Conservation (phyloP, 2,888 invertebrate species). For the Pyrgus malvae region DNA sequence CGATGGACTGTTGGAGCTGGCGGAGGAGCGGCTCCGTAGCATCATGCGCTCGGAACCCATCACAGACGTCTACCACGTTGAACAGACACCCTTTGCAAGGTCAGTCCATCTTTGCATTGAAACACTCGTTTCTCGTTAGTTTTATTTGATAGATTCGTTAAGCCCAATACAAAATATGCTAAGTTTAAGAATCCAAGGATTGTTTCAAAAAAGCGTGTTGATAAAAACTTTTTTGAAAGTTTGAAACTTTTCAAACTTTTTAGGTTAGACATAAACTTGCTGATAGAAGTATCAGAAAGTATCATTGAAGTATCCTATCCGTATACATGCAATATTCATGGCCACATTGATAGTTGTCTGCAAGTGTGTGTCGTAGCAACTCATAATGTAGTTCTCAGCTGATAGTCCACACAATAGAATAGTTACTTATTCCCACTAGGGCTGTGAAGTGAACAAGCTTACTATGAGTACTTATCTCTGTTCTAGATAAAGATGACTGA, state of each 20-base stretch:
- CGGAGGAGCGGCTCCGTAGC: conserved; percentile 84
- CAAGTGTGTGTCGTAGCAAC: conserved; percentile 23
- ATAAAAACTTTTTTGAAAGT: no score
- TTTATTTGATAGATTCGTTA: no score
- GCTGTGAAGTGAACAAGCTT: conserved; percentile 31
- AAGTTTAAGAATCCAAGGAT: no score
- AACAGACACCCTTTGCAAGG: conserved; percentile 93
- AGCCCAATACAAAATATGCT: no score
- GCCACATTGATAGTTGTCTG: conserved; percentile 36
- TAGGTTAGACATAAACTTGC: background rate
- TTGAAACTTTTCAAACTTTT: no score
- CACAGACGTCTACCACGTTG: conserved; percentile 89
- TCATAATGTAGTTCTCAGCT: conserved; percentile 23
- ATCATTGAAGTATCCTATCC: no score
- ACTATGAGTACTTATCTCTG: conserved; percentile 44
- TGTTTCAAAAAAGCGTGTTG: no score
- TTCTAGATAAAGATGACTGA: conserved; percentile 64
- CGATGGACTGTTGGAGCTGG: conserved; percentile 88
- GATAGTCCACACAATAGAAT: conserved; percentile 28
- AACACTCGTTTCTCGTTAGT: no score
- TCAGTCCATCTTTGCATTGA: conserved; percentile 65
- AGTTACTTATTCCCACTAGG: conserved; percentile 29
- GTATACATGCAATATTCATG: conserved; percentile 38
- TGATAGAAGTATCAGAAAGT: no score
- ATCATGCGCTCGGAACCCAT: conserved; percentile 88